Conservation (phyloP, 2,797 vertebrate species). For the Sebastes steindachneri region DNA sequence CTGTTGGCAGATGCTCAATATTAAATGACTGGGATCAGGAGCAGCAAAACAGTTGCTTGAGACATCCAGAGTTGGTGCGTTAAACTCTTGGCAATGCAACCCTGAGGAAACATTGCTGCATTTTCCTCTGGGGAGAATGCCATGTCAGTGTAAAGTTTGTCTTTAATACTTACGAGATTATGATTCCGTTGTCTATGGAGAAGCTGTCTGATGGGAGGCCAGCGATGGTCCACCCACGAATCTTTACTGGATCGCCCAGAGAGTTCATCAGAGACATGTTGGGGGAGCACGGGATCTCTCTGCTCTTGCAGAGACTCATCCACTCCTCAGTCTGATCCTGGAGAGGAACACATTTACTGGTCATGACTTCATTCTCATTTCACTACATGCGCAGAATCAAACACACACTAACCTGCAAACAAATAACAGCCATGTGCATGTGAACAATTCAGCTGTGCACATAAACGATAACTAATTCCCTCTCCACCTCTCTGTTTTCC, state of each 20-base stretch:
- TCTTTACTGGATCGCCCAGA: conserved; percentile 90
- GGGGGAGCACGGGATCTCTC: conserved; percentile 87
- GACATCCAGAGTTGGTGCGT: neutral
- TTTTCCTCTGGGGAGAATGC: conserved; percentile 76
- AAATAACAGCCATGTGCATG: neutral
- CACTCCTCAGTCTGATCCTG: conserved; percentile 90
- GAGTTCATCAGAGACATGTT: conserved; percentile 87
- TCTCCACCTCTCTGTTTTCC: neutral
- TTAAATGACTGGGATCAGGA: neutral
- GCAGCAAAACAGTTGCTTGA: neutral
- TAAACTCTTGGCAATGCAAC: neutral
- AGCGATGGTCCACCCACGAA: conserved; percentile 90
- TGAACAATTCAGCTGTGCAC: neutral
- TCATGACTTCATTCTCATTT: neutral
- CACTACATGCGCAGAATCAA: neutral
- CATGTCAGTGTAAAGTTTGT: neutral
- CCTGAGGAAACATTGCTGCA: neutral
- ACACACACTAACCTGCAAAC: neutral
- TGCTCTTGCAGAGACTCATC: conserved; percentile 83
- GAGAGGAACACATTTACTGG: neutral
- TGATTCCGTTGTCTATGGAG: conserved; percentile 92
- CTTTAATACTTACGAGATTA: conserved; percentile 87
- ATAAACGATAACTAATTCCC: neutral
- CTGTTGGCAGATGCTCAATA: neutral
- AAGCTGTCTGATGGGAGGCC: conserved; percentile 92